Base-by-base conservation (phyloP, 1,140 invertebrate genomes). In the Schlechtendalia chinensis region DNA sequence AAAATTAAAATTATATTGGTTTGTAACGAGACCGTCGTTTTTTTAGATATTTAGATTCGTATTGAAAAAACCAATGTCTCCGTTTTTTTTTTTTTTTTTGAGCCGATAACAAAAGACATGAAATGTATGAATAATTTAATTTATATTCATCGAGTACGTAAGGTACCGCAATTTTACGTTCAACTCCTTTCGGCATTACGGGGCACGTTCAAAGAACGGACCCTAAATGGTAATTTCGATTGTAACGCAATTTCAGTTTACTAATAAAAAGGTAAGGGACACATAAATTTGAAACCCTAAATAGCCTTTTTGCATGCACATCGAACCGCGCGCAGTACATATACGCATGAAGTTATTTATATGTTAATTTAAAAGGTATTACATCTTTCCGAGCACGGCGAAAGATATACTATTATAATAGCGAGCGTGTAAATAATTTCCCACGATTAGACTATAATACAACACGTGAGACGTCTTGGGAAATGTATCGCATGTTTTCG, bases 221-320 rank as follows among this genome's bases (percentile, higher is more conserved):
- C 72, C 72, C 27, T 39, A 59, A 59, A 75, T 59, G 72, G 72
- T 75, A 75, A 75, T 75, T 75, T 59, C n/a, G 50, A 75, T 74
- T 74, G 53, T 54, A 74, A 56, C 53, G 56, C 71, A 56, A 74
- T 74, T 74, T 74, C 56, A 39, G 47, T 74, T 74, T 53, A 14
- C 22, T 29, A 56, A 56, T 56, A 74, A 74, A 72, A 74, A 74
- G 19, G 3, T 3, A 39, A 39, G 71, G 47, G 50, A 56, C 53
- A 74, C 53, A 54, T 54, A 74, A 47, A 74, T 75, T 75, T 75
- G 27, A 75, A 32, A 53, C 54, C 29, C 17, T 58, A 59, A 59
- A 59, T 59, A 59, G 54, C 17, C 22, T 59, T 75, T 75, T 56
- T 24, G 32, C 54, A 12, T 32, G 29, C 72, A 59, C 27, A 22